These are phyloP conservation scores for Amiota minor DNA, from an alignment of 2,888 invertebrate genomes.

Conservation along the genomic window DNA sequence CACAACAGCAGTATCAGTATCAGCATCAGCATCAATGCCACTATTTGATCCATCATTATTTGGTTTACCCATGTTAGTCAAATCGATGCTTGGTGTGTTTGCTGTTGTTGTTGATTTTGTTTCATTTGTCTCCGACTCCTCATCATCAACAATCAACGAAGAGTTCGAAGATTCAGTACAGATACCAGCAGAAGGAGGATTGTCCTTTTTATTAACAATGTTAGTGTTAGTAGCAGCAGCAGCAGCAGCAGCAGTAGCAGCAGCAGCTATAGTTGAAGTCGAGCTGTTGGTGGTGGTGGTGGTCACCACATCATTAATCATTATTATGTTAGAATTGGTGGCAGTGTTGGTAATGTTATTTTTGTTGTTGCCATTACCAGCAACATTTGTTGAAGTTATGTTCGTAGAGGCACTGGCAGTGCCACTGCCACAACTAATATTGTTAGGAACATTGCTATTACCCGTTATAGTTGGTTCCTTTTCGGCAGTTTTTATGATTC, in stretches of 20 bases:
- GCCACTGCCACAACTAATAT: background rate
- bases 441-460: background rate
- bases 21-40: too few relatives aligned
- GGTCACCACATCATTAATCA: background rate
- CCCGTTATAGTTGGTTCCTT: too few relatives aligned
- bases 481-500: too few relatives aligned
- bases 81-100: slow-evolving; percentile 40
- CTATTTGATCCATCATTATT: too few relatives aligned
- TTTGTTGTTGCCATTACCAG: slow-evolving; percentile 70
- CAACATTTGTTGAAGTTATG: background rate
- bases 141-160: slow-evolving; percentile 71
- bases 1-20: too few relatives aligned
- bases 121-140: slow-evolving; percentile 71
- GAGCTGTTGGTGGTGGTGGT: too few relatives aligned
- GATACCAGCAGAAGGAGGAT: slow-evolving; percentile 18
- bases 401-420: background rate
- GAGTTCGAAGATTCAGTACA: slow-evolving; percentile 18
- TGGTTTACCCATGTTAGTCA: slow-evolving; percentile 5
- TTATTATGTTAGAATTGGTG: background rate
- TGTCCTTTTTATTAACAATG: slow-evolving; percentile 31
- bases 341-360: slow-evolving; percentile 59
- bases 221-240: slow-evolving; percentile 32
- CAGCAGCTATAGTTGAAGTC: background rate
- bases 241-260: slow-evolving; percentile 29
- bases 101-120: slow-evolving; percentile 46